These are phyloP conservation scores for Phrixothrix hirtus DNA, from an alignment of 2,888 invertebrate genomes.

Conservation along the genomic window DNA sequence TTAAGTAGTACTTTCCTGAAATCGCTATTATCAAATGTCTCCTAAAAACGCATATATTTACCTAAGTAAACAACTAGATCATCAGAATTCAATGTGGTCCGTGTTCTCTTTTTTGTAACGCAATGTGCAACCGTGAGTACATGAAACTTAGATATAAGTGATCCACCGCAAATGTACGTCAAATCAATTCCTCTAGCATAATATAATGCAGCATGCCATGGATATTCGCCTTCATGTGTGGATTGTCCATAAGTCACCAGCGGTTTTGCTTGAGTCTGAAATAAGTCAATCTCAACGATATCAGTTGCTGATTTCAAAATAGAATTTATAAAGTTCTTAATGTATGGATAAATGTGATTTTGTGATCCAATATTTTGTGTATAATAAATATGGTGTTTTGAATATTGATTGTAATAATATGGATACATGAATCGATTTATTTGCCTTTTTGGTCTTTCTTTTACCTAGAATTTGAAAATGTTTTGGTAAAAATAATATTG, in stretches of 20 bases:
- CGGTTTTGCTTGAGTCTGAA: slow-evolving; percentile 58
- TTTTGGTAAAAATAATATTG: too few relatives aligned
- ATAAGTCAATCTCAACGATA: slow-evolving; percentile 29
- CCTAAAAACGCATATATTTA: slow-evolving; percentile 4
- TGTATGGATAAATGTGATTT: too few relatives aligned
- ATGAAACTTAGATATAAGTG: slow-evolving; percentile 45
- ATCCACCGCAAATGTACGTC: slow-evolving; percentile 50
- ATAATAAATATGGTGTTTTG: too few relatives aligned
- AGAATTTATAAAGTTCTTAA: background rate
- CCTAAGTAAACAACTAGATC: slow-evolving; percentile 48
- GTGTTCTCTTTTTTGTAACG: slow-evolving; percentile 44
- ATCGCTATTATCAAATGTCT: background rate
- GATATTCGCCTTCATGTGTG: slow-evolving; percentile 66
- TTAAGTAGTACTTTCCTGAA: slow-evolving; percentile 51
- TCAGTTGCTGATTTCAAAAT: background rate
- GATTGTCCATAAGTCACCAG: slow-evolving; percentile 64
- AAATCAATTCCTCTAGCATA: slow-evolving; percentile 55
- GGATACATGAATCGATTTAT: background rate
- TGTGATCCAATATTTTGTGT: too few relatives aligned
- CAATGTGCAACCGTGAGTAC: slow-evolving; percentile 53
- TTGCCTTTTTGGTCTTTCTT: background rate
- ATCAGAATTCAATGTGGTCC: slow-evolving; percentile 38
- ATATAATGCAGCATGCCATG: slow-evolving; percentile 70
- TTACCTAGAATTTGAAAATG: background rate
- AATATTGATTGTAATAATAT: background rate